phyloP scores from a whole-genome alignment of 2,113 vertebrate genomes.

The Neolamprologus sp. region DNA sequence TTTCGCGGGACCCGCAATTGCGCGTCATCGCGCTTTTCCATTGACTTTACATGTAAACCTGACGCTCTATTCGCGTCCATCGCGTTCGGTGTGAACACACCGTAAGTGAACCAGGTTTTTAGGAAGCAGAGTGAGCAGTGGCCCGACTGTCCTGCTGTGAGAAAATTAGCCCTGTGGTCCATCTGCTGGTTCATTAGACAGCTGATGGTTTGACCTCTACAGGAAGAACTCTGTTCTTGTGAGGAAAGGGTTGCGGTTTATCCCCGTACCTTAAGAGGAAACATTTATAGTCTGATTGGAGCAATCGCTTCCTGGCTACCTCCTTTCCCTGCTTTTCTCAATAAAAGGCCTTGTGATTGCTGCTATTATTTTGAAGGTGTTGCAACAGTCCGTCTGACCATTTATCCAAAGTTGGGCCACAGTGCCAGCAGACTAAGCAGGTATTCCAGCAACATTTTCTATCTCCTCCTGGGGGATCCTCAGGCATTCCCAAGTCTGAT shows the following conservation, averaged over 20 bases:
- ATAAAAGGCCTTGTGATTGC: background rate
- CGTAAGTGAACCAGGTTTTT: background rate
- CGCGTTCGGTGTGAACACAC: too few species aligned
- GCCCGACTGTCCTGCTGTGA: background rate
- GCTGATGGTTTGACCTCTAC: background rate
- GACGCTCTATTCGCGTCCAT: too few species aligned
- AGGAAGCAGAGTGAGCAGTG: background rate
- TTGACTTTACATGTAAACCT: too few species aligned
- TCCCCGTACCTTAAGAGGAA: background rate
- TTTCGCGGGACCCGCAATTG: too few species aligned
- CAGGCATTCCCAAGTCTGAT: background rate
- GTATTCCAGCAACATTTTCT: background rate
- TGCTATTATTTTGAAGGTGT: background rate
- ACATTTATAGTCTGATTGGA: background rate
- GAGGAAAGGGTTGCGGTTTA: background rate
- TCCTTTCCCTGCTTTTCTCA: background rate
- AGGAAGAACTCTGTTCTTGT: background rate
- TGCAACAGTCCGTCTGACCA: background rate
- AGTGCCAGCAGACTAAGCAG: background rate
- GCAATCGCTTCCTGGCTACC: background rate
- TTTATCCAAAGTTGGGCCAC: background rate
- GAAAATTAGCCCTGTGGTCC: background rate
- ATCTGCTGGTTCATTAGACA: background rate
- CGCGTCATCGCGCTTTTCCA: too few species aligned
- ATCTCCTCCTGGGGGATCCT: background rate